Percentiles rank a stretch among this genome's conserved stretches.
Evolutionary conservation across 2,113 vertebrate species (phyloP).

Genomic region (Bubo bubo): DNA sequence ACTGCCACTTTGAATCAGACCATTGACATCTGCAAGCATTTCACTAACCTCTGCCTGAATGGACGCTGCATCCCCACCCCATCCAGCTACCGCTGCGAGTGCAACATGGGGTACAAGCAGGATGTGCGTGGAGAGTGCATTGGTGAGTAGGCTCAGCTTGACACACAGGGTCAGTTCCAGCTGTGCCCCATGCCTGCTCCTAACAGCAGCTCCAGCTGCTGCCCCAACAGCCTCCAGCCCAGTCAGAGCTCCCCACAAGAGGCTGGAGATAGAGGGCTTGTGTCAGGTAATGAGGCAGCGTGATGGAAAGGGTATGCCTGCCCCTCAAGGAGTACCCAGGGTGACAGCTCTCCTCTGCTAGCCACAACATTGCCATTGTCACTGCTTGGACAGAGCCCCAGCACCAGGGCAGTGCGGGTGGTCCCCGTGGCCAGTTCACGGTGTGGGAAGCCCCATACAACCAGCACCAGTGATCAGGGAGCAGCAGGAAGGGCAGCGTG

Average conservation of each 20-base stretch:
- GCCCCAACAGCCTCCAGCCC: not conserved
- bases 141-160: conserved; percentile 73
- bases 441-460: not conserved
- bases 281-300: not conserved
- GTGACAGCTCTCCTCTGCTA: not conserved
- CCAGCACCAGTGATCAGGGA: not conserved
- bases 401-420: not conserved
- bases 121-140: conserved; percentile 92
- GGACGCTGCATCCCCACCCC: conserved; percentile 94
- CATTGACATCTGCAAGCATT: conserved; percentile 94
- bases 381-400: not conserved
- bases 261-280: not conserved
- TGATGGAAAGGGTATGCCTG: not conserved
- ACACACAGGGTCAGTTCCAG: rapidly evolving
- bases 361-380: not conserved
- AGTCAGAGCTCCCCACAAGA: not conserved
- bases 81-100: conserved; percentile 93
- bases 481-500: not conserved
- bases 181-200: not conserved
- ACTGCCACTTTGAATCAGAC: conserved; percentile 88
- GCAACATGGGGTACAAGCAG: conserved; percentile 98
- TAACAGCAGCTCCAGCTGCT: not conserved
- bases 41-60: conserved; percentile 93
- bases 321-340: not conserved
- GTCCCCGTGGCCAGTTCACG: not conserved